These are phyloP conservation scores for Diadumene lineata DNA, from an alignment of 92 coral and sea anemone genomes.

Conservation along the genomic window DNA sequence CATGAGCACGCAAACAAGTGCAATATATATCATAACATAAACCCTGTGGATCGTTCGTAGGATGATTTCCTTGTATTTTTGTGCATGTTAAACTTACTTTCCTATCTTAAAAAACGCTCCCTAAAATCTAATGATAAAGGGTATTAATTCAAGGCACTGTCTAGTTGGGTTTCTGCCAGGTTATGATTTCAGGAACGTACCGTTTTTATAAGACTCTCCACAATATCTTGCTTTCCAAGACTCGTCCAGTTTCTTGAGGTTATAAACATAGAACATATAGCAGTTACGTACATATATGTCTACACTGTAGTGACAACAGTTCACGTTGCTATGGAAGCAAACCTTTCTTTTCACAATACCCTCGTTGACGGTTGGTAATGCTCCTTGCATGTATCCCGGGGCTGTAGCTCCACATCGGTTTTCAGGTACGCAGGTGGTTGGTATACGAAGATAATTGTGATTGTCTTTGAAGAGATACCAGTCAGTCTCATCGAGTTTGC, in stretches of 20 bases:
- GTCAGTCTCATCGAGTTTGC: constrained; percentile 15
- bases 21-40: too few relatives aligned
- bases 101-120: too few relatives aligned
- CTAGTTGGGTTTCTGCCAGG: too few relatives aligned
- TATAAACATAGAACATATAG: constrained; percentile 24
- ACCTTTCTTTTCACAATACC: constrained; percentile 26
- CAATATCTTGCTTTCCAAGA: constrained; percentile 36
- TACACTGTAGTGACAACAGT: constrained; percentile 23
- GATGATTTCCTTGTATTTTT: too few relatives aligned
- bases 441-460: constrained; percentile 12
- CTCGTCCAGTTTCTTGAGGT: constrained; percentile 22
- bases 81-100: too few relatives aligned
- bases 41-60: too few relatives aligned
- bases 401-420: constrained; percentile 21
- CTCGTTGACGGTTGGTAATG: constrained; percentile 25
- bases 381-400: constrained; percentile 22
- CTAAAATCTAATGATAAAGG: too few relatives aligned
- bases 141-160: too few relatives aligned
- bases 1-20: too few relatives aligned
- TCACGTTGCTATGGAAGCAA: constrained; percentile 28
- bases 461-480: constrained; percentile 18
- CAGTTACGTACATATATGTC: constrained; percentile 30
- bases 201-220: not conserved
- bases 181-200: not conserved
- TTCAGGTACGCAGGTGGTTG: constrained; percentile 9